A percentile compares a stretch with the other conserved stretches of the same genome.
phyloP scores from a whole-genome alignment of 1,140 invertebrate genomes.

The Rhyzopertha dominica region DNA sequence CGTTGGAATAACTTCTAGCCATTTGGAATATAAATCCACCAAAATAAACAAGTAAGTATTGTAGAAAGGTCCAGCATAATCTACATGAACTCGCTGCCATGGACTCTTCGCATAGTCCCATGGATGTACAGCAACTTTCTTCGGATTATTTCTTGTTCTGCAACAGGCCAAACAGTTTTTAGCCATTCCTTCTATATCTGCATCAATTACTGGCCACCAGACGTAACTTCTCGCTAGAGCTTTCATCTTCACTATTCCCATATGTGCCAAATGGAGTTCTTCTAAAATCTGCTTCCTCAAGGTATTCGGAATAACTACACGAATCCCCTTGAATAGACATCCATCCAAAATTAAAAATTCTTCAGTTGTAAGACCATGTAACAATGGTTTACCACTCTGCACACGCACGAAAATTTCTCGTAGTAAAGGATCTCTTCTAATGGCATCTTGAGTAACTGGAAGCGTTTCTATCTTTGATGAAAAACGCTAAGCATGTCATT shows the following conservation, averaged over 20 bases:
- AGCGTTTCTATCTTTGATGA: too few relatives aligned
- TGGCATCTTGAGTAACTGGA: too few relatives aligned
- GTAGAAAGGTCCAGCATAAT: constrained; percentile 38
- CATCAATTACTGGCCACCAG: constrained; percentile 48
- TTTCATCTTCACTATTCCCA: constrained; percentile 48
- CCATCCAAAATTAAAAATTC: constrained; percentile 27
- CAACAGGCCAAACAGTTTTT: constrained; percentile 27
- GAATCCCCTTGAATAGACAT: constrained; percentile 31
- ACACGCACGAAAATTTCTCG: too few relatives aligned
- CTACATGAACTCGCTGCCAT: constrained; percentile 41
- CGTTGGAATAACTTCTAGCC: constrained; percentile 30
- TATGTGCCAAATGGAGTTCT: constrained; percentile 44
- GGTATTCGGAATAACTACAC: constrained; percentile 42
- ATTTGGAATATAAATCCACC: constrained; percentile 35
- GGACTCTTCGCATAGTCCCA: constrained; percentile 42
- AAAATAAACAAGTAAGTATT: constrained; percentile 29
- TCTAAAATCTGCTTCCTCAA: constrained; percentile 32
- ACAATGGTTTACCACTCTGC: too few relatives aligned
- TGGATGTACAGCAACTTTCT: constrained; percentile 23
- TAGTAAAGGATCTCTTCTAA: too few relatives aligned
- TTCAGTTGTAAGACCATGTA: too few relatives aligned
- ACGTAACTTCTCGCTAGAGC: constrained; percentile 40
- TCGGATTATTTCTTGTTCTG: constrained; percentile 25
- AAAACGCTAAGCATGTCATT: too few relatives aligned
- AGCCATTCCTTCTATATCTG: constrained; percentile 12